Evolutionary conservation across 2,888 invertebrate species (phyloP), one percentile per base, ranked within the genome.

Genomic region (Trissonchulus sp.): DNA sequence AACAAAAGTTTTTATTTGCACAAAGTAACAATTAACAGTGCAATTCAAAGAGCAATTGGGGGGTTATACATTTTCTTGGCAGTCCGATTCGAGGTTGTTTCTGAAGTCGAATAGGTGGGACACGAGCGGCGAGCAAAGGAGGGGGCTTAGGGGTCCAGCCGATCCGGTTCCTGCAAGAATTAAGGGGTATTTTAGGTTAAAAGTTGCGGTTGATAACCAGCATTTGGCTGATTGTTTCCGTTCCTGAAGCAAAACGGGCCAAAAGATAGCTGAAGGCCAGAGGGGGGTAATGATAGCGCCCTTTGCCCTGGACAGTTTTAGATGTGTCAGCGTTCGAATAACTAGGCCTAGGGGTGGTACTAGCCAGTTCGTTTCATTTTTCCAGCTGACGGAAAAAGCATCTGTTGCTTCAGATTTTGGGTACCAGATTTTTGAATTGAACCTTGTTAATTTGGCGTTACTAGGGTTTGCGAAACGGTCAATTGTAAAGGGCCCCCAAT

Each of bases 351-450:
- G 15, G 31, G 65, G 65, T 8, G 65, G 65, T 65, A 65, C 65
- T 15, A 28, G n/a, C 65, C 65, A 65, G 34, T 65, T 65, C 3
- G 3, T 65, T 65, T 65, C 65, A 18, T 28, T 28, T 31, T 8
- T 18, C 65, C 65, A 65, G 15, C 15, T 31, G 65, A 65, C 65
- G 30, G 65, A 28, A 65, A 65, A 65, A 28, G 31, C 30, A 34
- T 65, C 65, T 8, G 34, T 34, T 8, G 30, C 31, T 28, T 65
- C 65, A 18, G 31, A 65, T 8, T 8, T 15, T 31, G 8, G 15
- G 65, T 31, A 65, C 8, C 8, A 65, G 34, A 65, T 65, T 34
- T 65, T 65, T 34, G 65, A 65, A 65, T 65, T 65, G n/a, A 65
- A 65, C 8, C 65, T 8, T 31, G 65, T 8, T 31, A 65, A 34